These are phyloP conservation scores for Antheraea pernyi DNA, from an alignment of 1,140 invertebrate genomes.

Conservation along the genomic window DNA sequence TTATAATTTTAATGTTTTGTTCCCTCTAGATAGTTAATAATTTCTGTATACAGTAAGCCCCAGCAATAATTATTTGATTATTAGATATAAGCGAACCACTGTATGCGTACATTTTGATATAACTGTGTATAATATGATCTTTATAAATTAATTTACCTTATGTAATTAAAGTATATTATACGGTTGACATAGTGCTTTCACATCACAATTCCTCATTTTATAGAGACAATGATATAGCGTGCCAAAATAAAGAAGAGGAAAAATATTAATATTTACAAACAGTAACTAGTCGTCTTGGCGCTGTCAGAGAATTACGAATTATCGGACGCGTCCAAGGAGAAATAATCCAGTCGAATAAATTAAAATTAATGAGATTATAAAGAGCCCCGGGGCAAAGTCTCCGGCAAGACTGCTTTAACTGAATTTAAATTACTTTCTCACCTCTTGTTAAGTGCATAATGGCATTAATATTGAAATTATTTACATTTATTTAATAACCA, in stretches of 20 bases:
- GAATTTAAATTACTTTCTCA: slow-evolving; percentile 74
- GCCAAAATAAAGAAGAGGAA: background rate
- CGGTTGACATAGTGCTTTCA: no score
- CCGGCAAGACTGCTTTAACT: slow-evolving; percentile 54
- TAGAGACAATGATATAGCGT: background rate
- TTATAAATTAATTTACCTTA: no score
- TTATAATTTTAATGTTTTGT: no score
- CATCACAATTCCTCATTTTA: no score
- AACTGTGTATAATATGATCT: no score
- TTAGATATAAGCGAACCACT: no score
- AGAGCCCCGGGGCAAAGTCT: slow-evolving; percentile 51
- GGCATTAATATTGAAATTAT: slow-evolving; percentile 64
- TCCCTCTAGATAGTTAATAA: no score
- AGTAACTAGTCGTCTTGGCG: background rate
- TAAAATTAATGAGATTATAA: slow-evolving; percentile 76
- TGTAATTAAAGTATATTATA: no score
- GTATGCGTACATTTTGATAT: no score
- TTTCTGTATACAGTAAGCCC: no score
- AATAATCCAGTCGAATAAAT: slow-evolving; percentile 74
- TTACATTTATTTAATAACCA: slow-evolving; percentile 42
- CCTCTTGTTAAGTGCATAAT: slow-evolving; percentile 71
- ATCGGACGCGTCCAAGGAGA: slow-evolving; percentile 56
- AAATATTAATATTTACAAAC: background rate
- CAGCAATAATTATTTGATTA: no score
- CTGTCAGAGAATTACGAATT: slow-evolving; percentile 36